Percentiles rank a stretch among this genome's conserved stretches.
phyloP scores from a whole-genome alignment of 1,140 invertebrate genomes.

The Tetraneura akinire region DNA sequence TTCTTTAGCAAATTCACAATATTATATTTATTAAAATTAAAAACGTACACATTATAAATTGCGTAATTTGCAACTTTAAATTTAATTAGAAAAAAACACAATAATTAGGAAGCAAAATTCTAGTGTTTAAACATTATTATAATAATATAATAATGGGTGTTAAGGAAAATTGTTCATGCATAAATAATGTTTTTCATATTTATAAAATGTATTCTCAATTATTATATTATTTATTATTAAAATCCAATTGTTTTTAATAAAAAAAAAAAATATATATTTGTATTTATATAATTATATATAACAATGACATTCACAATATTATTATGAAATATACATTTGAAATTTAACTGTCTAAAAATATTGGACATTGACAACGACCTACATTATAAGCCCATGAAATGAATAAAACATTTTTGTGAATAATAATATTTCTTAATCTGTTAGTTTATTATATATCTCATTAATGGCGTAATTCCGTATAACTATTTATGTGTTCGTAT shows the following conservation, averaged over 20 bases:
- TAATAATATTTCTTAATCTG: slow-evolving; percentile 38
- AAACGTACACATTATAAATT: neutral
- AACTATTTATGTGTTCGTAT: no score
- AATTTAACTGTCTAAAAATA: slow-evolving; percentile 38
- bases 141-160: neutral
- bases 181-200: neutral
- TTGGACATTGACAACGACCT: slow-evolving; percentile 43
- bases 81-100: no score
- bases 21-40: neutral
- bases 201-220: neutral
- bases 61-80: no score
- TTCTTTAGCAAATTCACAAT: neutral
- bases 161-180: neutral
- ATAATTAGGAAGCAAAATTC: neutral
- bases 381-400: slow-evolving; percentile 32
- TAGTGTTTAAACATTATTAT: neutral
- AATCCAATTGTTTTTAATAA: neutral
- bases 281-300: neutral
- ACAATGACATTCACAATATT: slow-evolving; percentile 7
- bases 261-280: no score
- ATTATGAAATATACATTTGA: slow-evolving; percentile 21
- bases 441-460: slow-evolving; percentile 13
- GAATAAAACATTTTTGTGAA: neutral
- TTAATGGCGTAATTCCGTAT: slow-evolving; percentile 43
- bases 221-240: neutral